phyloP scores from a whole-genome alignment of 2,797 vertebrate genomes.

The Acrossocheilus fasciatus region DNA sequence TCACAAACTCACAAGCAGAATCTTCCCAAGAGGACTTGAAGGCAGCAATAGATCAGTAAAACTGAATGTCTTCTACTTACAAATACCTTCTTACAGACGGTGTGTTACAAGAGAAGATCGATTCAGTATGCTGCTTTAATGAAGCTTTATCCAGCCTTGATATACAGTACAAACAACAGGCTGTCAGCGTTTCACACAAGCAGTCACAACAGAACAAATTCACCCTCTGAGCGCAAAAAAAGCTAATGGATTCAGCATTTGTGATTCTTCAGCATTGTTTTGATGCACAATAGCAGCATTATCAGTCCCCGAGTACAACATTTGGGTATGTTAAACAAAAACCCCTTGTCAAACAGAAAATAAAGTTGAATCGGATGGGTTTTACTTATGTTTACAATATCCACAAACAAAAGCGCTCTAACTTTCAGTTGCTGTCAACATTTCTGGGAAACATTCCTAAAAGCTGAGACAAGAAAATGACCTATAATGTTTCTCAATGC shows the following conservation, averaged over 20 bases:
- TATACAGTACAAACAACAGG: conserved; percentile 4
- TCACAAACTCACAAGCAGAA: background rate
- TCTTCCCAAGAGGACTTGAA: background rate
- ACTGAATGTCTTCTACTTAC: background rate
- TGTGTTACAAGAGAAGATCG: conserved; percentile 3
- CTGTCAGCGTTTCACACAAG: conserved; percentile 1
- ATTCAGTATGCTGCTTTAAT: conserved; percentile 6
- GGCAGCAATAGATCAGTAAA: background rate
- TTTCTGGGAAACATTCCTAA: background rate
- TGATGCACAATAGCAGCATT: background rate
- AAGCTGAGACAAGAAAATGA: background rate
- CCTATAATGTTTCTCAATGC: background rate
- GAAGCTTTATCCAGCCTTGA: conserved; percentile 15
- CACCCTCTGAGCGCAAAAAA: background rate
- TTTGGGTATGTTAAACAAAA: background rate
- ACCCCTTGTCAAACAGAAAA: background rate
- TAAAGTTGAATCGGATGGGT: background rate
- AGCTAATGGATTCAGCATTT: background rate
- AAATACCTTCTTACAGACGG: background rate
- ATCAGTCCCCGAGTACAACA: background rate
- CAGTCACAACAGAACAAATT: background rate
- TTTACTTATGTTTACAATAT: background rate
- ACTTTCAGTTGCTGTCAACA: background rate
- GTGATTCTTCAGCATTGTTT: conserved; percentile 5
- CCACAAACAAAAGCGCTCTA: background rate